Conservation (phyloP, 2,113 vertebrate genomes). For the Festucalex cinctus region DNA sequence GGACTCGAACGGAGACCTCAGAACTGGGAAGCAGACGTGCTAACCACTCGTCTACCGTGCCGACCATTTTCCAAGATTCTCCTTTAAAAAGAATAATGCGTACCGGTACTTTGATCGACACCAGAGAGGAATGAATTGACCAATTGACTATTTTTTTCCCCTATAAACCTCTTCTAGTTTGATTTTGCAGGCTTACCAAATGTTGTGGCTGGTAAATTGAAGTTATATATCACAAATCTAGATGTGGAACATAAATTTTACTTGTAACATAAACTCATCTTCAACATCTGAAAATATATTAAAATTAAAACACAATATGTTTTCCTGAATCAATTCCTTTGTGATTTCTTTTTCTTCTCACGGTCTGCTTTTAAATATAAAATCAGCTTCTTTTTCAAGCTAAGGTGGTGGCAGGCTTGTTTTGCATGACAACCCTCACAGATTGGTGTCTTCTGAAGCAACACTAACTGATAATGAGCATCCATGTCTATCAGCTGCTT, state of each 20-base stretch:
- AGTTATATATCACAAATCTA: background rate
- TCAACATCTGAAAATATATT: background rate
- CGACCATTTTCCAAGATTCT: background rate
- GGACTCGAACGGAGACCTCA: no score
- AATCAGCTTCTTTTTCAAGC: background rate
- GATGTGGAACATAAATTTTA: background rate
- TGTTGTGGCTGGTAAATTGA: background rate
- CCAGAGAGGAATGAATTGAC: background rate
- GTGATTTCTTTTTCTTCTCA: background rate
- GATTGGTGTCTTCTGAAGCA: constrained; percentile 70
- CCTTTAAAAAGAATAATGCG: background rate
- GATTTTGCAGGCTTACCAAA: no score
- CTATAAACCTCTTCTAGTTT: no score
- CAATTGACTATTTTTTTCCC: no score
- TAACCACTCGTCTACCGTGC: no score
- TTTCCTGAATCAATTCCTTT: background rate
- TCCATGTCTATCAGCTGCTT: constrained; percentile 65
- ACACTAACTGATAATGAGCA: constrained; percentile 77
- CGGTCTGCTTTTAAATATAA: background rate
- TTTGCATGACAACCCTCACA: constrained; percentile 65
- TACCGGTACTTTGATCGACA: background rate
- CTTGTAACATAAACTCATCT: no score
- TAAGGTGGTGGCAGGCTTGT: constrained; percentile 12
- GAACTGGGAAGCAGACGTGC: no score
- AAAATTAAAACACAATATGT: background rate